Percentiles rank a stretch among this genome's conserved stretches.
Evolutionary conservation across 2,888 invertebrate species (phyloP).

Genomic region (Tachina lurida): DNA sequence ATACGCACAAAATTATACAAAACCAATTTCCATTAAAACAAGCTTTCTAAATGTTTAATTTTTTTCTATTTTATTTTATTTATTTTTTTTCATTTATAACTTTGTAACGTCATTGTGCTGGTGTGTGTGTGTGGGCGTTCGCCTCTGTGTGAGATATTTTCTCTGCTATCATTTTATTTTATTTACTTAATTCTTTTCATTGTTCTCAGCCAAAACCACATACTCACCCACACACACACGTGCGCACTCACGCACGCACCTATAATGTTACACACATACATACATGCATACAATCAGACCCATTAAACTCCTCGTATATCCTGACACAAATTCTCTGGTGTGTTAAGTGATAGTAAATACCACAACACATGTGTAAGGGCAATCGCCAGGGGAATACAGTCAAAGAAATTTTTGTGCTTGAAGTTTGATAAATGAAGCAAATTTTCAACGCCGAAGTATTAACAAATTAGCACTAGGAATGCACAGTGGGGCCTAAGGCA

Average conservation of each 20-base stretch:
- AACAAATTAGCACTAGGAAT: neutral
- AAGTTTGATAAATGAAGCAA: conserved; percentile 26
- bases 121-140: neutral
- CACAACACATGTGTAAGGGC: conserved; percentile 50
- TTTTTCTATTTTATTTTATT: neutral
- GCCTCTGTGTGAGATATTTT: conserved; percentile 2
- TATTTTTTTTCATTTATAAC: conserved; percentile 5
- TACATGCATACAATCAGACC: neutral
- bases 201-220: conserved; percentile 45
- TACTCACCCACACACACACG: conserved; percentile 1
- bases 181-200: conserved; percentile 36
- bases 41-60: conserved; percentile 57
- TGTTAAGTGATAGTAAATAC: conserved; percentile 66
- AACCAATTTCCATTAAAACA: conserved; percentile 68
- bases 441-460: neutral
- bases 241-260: neutral
- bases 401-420: conserved; percentile 40
- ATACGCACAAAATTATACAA: conserved; percentile 37
- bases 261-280: too few species aligned
- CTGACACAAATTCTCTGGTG: conserved; percentile 68
- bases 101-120: neutral
- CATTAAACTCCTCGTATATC: conserved; percentile 43
- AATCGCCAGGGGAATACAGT: conserved; percentile 40
- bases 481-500: too few species aligned
- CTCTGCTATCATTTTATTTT: conserved; percentile 1